Evolutionary conservation across 2,888 invertebrate genomes (phyloP).

Genomic region (Amiota mariae): DNA sequence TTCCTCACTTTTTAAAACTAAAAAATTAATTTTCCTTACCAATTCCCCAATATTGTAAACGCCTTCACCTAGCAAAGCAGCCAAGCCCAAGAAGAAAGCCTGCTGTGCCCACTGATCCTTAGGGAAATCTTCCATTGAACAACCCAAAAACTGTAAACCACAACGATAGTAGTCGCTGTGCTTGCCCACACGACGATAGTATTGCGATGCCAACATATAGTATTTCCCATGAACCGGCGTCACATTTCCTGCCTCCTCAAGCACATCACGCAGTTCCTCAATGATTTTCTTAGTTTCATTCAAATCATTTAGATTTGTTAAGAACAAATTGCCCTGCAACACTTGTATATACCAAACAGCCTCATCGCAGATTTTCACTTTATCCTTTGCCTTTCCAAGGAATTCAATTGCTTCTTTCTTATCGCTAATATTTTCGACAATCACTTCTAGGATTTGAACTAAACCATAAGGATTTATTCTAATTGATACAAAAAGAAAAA

Average conservation of each 20-base stretch:
- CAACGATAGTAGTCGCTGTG: conserved; percentile 97
- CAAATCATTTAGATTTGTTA: conserved; percentile 85
- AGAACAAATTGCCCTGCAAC: conserved; percentile 85
- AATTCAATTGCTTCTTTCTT: conserved; percentile 90
- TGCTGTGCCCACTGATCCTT: conserved; percentile 81
- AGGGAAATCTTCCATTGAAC: conserved; percentile 80
- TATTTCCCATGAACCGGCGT: conserved; percentile 95
- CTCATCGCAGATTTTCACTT: conserved; percentile 89
- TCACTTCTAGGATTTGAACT: conserved; percentile 87
- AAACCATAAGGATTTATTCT: conserved; percentile 95
- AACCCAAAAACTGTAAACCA: conserved; percentile 88
- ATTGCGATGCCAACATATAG: conserved; percentile 93
- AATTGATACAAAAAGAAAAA: conserved; percentile 46
- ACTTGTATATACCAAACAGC: conserved; percentile 83
- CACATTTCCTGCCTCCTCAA: conserved; percentile 93
- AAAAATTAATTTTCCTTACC: conserved; percentile 72
- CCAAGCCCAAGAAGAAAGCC: conserved; percentile 93
- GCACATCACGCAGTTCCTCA: conserved; percentile 86
- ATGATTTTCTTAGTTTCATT: conserved; percentile 88
- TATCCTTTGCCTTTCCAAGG: conserved; percentile 89
- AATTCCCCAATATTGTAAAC: conserved; percentile 98
- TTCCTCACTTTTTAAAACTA: too few species aligned
- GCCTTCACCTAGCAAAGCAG: conserved; percentile 93
- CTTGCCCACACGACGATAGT: conserved; percentile 87
- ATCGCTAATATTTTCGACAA: conserved; percentile 84